Evolutionary conservation across 2,797 vertebrate species (phyloP).

Genomic region (Miichthys miiuy): DNA sequence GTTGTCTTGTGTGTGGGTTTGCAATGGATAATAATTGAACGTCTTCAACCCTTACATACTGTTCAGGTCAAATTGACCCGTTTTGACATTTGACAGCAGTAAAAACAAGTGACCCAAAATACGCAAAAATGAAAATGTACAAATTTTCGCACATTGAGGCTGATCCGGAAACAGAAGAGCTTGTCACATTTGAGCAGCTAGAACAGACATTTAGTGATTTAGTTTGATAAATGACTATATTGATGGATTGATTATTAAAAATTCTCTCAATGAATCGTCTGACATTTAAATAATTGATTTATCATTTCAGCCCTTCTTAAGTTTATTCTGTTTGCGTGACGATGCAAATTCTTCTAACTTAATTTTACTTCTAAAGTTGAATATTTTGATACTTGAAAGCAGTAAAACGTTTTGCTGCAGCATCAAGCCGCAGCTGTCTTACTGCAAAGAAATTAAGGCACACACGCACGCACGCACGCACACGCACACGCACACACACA

Average conservation of each 20-base stretch:
- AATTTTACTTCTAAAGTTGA: not conserved
- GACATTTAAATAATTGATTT: not conserved
- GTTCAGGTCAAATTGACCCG: too few species aligned
- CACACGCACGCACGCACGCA: slow-evolving; percentile 15
- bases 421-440: not conserved
- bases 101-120: not conserved
- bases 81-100: too few species aligned
- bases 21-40: too few species aligned
- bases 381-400: not conserved
- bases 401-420: not conserved
- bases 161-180: not conserved
- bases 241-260: not conserved
- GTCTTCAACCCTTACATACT: too few species aligned
- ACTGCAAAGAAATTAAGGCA: slow-evolving; percentile 26
- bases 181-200: not conserved
- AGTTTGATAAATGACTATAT: not conserved
- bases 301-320: not conserved
- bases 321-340: not conserved
- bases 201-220: not conserved
- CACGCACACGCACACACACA: slow-evolving; percentile 3
- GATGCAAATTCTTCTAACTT: not conserved
- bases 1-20: too few species aligned
- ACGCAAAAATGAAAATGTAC: not conserved
- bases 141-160: too few species aligned
- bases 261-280: not conserved